Evolutionary conservation across 2,888 invertebrate species (phyloP), one percentile per base, ranked within the genome.

Genomic region (Diloba caeruleocephala): DNA sequence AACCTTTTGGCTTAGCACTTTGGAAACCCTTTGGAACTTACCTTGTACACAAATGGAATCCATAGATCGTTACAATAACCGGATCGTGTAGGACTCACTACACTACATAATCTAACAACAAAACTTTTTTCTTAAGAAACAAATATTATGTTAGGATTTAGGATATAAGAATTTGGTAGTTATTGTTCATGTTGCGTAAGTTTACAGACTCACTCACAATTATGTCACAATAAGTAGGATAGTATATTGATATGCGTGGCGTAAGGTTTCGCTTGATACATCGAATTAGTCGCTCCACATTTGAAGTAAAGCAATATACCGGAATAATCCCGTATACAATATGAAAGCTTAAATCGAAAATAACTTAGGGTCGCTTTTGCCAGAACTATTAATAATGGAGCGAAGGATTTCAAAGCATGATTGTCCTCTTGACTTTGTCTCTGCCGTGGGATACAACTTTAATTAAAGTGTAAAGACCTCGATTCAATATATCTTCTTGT

Each of bases 361-460:
- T 7, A 44, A 29, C 13, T 38, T 38, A 34, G 62, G 48, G 53
- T 57, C 50, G 56, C 44, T 61, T 29, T 32, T 38, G 32, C 44
- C 60, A 28, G 28, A 28, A 26, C 23, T 51, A 52, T 49, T 57
- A 50, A 54, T 67, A 54, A 43, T 54, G 28, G 26, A 14, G 31
- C 21, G 42, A 54, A 29, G 54, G 29, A 42, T 49, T 51, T 55
- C 23, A 25, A 51, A 52, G 42, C 25, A 12, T 4, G 45, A 9
- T 34, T 33, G 33, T 60, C 67, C 49, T 61, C 12, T 23, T 32
- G 15, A 62, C 28, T 26, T 28, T 31, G 32, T 51, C 8, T 29
- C 43, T 51, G 48, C 39, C 28, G 25, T 12, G 28, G 29, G 19
- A 39, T 26, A 46, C 38, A 44, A 52, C 37, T 43, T 48, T 57